Base-by-base conservation (phyloP, 2,888 invertebrate genomes). In the Athripsodes cinereus region DNA sequence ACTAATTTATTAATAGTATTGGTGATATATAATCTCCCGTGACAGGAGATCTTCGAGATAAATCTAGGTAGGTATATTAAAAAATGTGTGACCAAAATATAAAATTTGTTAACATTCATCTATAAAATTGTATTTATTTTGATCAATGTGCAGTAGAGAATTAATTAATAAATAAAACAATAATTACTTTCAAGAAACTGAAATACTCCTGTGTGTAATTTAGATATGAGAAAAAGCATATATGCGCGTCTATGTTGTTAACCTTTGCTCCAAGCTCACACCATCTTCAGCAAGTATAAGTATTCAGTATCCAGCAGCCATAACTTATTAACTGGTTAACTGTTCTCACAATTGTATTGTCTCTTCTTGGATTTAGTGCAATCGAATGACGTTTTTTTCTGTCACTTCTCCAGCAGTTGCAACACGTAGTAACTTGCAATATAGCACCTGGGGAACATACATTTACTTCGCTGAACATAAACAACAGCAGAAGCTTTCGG, bases 321-420 rank as follows among this genome's bases (percentile, higher is more conserved):
- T 26, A 6, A 26, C 26, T 26, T 26, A 26, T 26, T 26, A 26
- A 26, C 26, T 26, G 13, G 16, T 16, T 40, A 40, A 40, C 40
- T 40, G 40, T 40, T 40, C 40, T 13, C 40, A 40, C 40, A 40
- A 40, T 40, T 40, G 40, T 40, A 40, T 40, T 40, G 40, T 40
- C 40, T 40, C 40, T n/a, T 40, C 8, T 40, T 40, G 40, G 40
- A 40, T 40, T 40, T 40, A 40, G 40, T 40, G 40, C 40, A 16
- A 13, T 13, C 2, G 40, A 40, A 40, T n/a, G 40, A 40, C 40
- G 13, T 40, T 40, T 40, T n/a, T 40, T 40, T 40, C 40, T 40
- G 40, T 40, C 40, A 40, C 40, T 16, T 40, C 40, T 3, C 10
- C 26, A 10, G n/a, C 31, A 40, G 40, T 16, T 13, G 13, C 40